These are phyloP conservation scores for Ovis aries DNA, from an alignment of 2,113 vertebrate genomes.

Conservation along the genomic window ARS-UI_Ramb_v3.0 NC_056077.1:25865001-25865500, in stretches of 20 bases:
- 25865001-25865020: neutral
- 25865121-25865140: neutral
- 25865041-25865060: neutral
- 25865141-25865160: neutral
- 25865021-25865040: rapidly evolving
- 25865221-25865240: no score
- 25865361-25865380: neutral
- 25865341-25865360: no score
- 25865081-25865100: neutral
- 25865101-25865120: neutral
- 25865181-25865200: neutral
- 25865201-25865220: neutral
- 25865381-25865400: no score
- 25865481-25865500: rapidly evolving
- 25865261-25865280: neutral
- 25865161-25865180: neutral
- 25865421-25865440: no score
- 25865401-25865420: rapidly evolving
- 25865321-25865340: neutral
- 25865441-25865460: neutral
- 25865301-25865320: neutral
- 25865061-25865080: rapidly evolving
- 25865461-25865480: neutral
- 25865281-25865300: neutral
- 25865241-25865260: neutral